Evolutionary conservation across 1,140 invertebrate genomes (phyloP).

Genomic region (Tetranychus cinnabarinus): DNA sequence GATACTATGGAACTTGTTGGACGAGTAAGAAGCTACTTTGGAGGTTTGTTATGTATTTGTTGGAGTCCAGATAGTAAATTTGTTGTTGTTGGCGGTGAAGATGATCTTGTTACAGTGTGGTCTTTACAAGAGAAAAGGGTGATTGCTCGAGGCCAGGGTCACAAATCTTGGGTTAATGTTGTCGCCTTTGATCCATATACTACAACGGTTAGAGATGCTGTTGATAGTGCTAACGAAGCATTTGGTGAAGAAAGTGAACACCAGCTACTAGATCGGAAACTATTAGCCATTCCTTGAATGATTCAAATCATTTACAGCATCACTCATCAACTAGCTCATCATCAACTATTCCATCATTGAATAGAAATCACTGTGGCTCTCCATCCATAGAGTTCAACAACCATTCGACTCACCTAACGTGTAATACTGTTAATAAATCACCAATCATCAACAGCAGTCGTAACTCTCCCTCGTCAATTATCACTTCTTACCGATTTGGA

Average conservation of each 20-base stretch:
- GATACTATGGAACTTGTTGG: constrained; percentile 86
- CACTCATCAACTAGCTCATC: background rate
- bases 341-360: no score
- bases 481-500: constrained; percentile 60
- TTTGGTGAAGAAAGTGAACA: background rate
- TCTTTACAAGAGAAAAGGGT: constrained; percentile 74
- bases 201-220: constrained; percentile 27
- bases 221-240: constrained; percentile 20
- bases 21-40: constrained; percentile 80
- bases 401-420: background rate
- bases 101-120: constrained; percentile 96
- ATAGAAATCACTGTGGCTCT: background rate
- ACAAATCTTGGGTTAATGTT: constrained; percentile 84
- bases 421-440: background rate
- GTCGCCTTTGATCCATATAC: constrained; percentile 89
- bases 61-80: constrained; percentile 94
- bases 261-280: no score
- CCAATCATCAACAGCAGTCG: no score
- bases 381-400: no score
- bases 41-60: constrained; percentile 72
- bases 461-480: background rate
- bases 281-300: background rate
- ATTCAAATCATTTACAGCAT: background rate
- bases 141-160: constrained; percentile 75
- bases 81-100: constrained; percentile 89